These are phyloP conservation scores for Oenanthe melanoleuca DNA, from an alignment of 2,113 vertebrate species.

Conservation along the genomic window DNA sequence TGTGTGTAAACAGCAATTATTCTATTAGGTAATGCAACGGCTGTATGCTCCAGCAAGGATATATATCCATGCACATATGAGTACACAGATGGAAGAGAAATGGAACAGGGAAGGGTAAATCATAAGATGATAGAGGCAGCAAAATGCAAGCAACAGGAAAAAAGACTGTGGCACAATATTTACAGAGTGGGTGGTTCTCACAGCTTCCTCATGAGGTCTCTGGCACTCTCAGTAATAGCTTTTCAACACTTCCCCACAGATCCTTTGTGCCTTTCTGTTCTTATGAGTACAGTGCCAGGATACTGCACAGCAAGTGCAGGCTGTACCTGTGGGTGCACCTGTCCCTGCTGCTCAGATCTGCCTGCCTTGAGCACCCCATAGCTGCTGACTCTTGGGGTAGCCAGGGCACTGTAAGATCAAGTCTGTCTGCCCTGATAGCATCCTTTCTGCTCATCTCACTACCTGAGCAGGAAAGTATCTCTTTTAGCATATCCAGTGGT, in stretches of 20 bases:
- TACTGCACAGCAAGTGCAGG: background rate
- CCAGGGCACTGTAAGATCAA: background rate
- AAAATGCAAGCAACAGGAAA: background rate
- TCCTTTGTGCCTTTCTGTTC: background rate
- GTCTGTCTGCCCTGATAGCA: background rate
- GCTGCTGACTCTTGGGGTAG: background rate
- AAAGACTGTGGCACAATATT: background rate
- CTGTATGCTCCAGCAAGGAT: background rate
- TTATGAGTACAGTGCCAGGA: accelerated
- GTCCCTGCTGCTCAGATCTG: background rate
- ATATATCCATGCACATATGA: background rate
- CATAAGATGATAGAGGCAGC: background rate
- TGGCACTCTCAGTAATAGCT: background rate
- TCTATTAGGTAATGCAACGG: background rate
- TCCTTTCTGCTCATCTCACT: background rate
- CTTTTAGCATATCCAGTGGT: background rate
- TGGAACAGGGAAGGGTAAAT: background rate
- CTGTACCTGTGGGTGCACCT: accelerated
- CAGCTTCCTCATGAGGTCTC: background rate
- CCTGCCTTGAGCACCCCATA: background rate
- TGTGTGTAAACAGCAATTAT: background rate
- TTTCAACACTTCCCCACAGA: background rate
- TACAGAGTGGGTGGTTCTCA: background rate
- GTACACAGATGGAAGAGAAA: background rate
- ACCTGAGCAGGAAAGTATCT: background rate